Percentiles rank a stretch among this genome's conserved stretches.
These are phyloP conservation scores for Drosophila gaucha DNA, from an alignment of 2,888 invertebrate species.

Conservation along the genomic window DNA sequence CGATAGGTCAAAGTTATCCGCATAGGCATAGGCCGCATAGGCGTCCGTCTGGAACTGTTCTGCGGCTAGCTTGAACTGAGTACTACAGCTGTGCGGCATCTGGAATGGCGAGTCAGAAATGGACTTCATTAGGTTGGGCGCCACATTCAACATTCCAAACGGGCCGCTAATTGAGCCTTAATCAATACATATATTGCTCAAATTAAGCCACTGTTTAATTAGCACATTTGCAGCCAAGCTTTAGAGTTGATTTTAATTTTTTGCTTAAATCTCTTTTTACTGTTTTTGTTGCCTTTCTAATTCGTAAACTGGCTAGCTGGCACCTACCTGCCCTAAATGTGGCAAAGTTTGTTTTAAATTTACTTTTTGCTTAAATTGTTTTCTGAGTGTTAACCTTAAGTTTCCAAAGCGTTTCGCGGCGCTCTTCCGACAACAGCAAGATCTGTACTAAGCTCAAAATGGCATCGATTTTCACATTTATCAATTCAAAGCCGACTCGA, in stretches of 20 bases:
- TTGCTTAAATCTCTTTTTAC: conserved; percentile 6
- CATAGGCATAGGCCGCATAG: conserved; percentile 83
- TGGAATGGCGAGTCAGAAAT: conserved; percentile 27
- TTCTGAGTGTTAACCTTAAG: conserved; percentile 59
- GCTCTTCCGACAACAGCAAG: conserved; percentile 61
- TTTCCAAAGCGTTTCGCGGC: conserved; percentile 41
- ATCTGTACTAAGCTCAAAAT: conserved; percentile 67
- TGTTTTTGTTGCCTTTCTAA: conserved; percentile 66
- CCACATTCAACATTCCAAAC: conserved; percentile 16
- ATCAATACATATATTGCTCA: conserved; percentile 45
- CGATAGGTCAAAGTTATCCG: conserved; percentile 90
- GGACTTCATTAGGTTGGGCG: conserved; percentile 8
- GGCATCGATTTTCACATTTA: conserved; percentile 74
- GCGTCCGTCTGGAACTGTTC: conserved; percentile 71
- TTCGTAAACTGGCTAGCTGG: conserved; percentile 39
- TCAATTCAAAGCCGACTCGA: conserved; percentile 49
- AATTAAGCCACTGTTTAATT: conserved; percentile 43
- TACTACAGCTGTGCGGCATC: conserved; percentile 69
- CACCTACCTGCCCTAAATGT: conserved; percentile 67
- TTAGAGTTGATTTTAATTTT: conserved; percentile 5
- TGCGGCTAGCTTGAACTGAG: conserved; percentile 62
- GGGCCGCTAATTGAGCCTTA: conserved; percentile 44
- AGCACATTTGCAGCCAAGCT: conserved; percentile 31
- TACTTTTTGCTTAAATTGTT: conserved; percentile 18
- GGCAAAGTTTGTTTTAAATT: conserved; percentile 27